Conservation (phyloP, 2,113 vertebrate species). For the Callaeas wilsoni region DNA sequence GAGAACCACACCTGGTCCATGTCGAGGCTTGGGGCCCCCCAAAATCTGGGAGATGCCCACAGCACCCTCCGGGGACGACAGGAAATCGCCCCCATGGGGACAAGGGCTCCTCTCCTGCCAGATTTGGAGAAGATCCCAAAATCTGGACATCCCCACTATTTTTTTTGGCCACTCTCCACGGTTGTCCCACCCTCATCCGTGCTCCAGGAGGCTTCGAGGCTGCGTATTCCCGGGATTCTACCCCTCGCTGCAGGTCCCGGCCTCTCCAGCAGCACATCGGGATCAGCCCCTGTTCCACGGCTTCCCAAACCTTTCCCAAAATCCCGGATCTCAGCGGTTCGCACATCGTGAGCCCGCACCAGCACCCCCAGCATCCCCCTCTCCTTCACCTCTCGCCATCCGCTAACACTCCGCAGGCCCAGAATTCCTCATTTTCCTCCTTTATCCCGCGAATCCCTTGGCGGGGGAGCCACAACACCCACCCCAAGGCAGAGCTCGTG, state of each 20-base stretch:
- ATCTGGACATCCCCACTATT: rapidly evolving
- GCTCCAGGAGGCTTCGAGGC: not conserved
- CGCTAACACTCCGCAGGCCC: rapidly evolving
- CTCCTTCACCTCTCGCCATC: not conserved
- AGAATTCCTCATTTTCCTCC: not conserved
- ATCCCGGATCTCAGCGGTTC: not conserved
- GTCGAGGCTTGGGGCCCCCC: not conserved
- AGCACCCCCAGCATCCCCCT: not conserved
- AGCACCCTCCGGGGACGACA: not conserved
- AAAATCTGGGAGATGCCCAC: rapidly evolving
- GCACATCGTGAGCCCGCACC: rapidly evolving
- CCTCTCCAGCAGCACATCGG: rapidly evolving
- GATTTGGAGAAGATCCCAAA: not conserved
- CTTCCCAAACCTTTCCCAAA: not conserved
- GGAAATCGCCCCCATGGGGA: rapidly evolving
- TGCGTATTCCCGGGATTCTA: rapidly evolving
- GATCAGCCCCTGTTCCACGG: not conserved
- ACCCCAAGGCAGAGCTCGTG: rapidly evolving
- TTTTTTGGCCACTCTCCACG: rapidly evolving
- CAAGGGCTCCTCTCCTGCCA: not conserved
- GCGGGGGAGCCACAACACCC: too few relatives aligned
- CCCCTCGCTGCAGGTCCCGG: not conserved
- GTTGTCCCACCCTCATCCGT: not conserved
- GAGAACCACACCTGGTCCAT: rapidly evolving
- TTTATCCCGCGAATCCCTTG: rapidly evolving